A percentile compares a stretch with the other conserved stretches of the same genome.
Evolutionary conservation across 2,797 vertebrate species (phyloP).

Genomic region (Channallabes apus): DNA sequence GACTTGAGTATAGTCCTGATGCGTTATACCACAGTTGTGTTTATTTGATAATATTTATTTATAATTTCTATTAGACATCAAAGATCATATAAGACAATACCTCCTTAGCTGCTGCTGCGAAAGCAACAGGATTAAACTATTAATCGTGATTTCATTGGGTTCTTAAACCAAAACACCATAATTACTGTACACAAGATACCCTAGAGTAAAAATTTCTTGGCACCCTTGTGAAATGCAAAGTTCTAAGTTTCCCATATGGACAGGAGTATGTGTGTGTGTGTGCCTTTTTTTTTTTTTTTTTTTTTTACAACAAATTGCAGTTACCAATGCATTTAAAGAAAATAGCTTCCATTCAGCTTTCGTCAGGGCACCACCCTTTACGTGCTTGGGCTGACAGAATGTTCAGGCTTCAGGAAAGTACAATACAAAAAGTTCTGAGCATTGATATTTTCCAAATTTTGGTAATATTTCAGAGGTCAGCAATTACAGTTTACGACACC

Average conservation of each 20-base stretch:
- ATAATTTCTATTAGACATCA: not conserved
- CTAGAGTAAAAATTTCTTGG: slow-evolving; percentile 42
- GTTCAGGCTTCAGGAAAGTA: slow-evolving; percentile 39
- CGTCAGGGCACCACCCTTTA: slow-evolving; percentile 48
- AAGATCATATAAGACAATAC: not conserved
- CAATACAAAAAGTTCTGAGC: slow-evolving; percentile 51
- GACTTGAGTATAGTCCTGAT: not conserved
- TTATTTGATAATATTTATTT: not conserved
- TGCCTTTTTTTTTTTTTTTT: slow-evolving; percentile 7
- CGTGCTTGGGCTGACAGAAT: slow-evolving; percentile 56
- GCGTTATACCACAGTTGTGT: not conserved
- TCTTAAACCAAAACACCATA: slow-evolving; percentile 12
- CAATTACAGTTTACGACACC: not conserved
- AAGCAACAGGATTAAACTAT: slow-evolving; percentile 17
- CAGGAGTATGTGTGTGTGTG: slow-evolving; percentile 29
- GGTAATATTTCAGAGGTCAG: not conserved
- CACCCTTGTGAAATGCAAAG: slow-evolving; percentile 49
- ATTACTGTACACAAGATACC: slow-evolving; percentile 49
- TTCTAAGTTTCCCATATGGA: slow-evolving; percentile 44
- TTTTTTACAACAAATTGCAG: slow-evolving; percentile 56
- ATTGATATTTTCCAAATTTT: slow-evolving; percentile 45
- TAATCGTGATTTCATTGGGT: slow-evolving; percentile 8
- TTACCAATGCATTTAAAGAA: slow-evolving; percentile 47
- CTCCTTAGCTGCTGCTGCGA: not conserved
- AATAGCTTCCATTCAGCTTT: slow-evolving; percentile 61